Conservation (phyloP, 2,113 vertebrate species). For the Garra rufa region DNA sequence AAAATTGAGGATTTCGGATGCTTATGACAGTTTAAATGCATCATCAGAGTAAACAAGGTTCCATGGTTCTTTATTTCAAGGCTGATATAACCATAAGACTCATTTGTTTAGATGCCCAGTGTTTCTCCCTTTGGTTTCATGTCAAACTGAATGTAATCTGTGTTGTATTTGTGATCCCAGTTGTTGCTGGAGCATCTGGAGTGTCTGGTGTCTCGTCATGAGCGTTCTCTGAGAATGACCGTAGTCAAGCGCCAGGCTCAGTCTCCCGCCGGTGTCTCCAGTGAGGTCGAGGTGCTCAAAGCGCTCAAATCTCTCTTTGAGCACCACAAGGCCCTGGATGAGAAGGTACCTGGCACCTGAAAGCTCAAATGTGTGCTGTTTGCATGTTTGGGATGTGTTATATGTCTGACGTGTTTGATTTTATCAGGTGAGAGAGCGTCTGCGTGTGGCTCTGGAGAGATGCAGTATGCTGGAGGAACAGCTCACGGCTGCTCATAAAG, state of each 20-base stretch:
- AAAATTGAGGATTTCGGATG: no score
- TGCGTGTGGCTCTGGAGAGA: slow-evolving; percentile 93
- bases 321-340: slow-evolving; percentile 97
- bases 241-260: slow-evolving; percentile 96
- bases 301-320: slow-evolving; percentile 98
- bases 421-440: slow-evolving; percentile 88
- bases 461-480: slow-evolving; percentile 94
- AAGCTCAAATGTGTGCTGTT: neutral
- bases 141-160: neutral
- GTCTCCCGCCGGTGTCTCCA: slow-evolving; percentile 95
- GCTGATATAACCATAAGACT: neutral
- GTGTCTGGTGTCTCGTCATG: slow-evolving; percentile 93
- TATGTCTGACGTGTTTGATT: slow-evolving; percentile 36
- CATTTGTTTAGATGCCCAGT: neutral
- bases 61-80: neutral
- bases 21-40: no score
- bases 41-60: no score
- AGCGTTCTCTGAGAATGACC: slow-evolving; percentile 95
- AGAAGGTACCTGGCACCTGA: slow-evolving; percentile 82
- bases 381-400: neutral
- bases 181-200: slow-evolving; percentile 94
- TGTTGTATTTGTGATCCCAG: slow-evolving; percentile 65
- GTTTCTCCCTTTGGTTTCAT: neutral
- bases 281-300: slow-evolving; percentile 97
- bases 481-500: slow-evolving; percentile 89